Evolutionary conservation across 2,797 vertebrate genomes (phyloP).

Genomic region (Pantherophis vulpinus): DNA sequence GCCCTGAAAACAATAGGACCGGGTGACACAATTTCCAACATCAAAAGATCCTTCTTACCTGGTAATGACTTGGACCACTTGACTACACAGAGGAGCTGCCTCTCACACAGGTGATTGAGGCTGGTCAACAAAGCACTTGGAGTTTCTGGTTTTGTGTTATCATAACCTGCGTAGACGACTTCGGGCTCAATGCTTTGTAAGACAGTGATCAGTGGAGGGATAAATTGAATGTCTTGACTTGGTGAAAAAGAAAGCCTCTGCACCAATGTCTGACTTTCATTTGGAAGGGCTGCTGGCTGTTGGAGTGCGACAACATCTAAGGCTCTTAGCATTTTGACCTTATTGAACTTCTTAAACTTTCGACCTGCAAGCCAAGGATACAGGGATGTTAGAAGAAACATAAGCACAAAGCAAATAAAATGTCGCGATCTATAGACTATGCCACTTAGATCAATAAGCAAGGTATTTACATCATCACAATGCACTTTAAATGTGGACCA

Average conservation of each 20-base stretch:
- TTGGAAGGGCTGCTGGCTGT: conserved; percentile 61
- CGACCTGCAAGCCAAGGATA: conserved; percentile 76
- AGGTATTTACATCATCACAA: not conserved
- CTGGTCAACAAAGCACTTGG: conserved; percentile 89
- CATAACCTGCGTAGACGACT: conserved; percentile 84
- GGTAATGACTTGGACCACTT: conserved; percentile 97
- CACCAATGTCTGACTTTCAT: conserved; percentile 72
- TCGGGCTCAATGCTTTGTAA: conserved; percentile 94
- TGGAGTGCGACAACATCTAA: conserved; percentile 71
- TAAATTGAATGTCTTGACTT: conserved; percentile 82
- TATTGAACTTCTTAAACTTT: conserved; percentile 92
- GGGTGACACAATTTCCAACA: not conserved
- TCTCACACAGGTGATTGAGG: conserved; percentile 92
- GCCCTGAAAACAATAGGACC: not conserved
- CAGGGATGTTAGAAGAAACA: conserved; percentile 23
- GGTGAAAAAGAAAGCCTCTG: conserved; percentile 80
- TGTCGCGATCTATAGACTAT: not conserved
- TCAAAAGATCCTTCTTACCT: conserved; percentile 76
- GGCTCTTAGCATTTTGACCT: conserved; percentile 83
- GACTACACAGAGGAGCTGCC: conserved; percentile 93
- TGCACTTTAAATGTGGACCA: not conserved
- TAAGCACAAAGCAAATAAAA: not conserved
- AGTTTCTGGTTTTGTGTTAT: conserved; percentile 82
- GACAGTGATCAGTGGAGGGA: conserved; percentile 84
- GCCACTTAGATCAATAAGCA: not conserved